Evolutionary conservation across 2,113 vertebrate species (phyloP), one percentile per base, ranked within the genome.

Genomic region (Vidua macroura): DNA sequence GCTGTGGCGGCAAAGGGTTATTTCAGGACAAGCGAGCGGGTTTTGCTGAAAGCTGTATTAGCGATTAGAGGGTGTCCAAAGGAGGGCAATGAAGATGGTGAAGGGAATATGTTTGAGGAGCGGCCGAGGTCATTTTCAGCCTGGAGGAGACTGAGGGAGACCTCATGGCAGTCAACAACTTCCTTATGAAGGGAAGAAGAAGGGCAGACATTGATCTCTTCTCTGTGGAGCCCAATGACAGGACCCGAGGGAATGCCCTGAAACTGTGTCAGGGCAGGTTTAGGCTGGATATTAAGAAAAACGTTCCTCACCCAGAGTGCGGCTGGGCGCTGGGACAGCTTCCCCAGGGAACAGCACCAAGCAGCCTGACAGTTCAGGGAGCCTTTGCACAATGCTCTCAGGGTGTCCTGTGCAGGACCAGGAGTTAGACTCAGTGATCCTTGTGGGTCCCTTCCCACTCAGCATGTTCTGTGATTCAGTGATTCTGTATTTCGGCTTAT

Each of bases 11-110:
- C 35, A 87, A 19, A 8, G 20, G 24, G 67, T 52, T 10, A 11
- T 14, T 43, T 15, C 19, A 13, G 85, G 85, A 15, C 46, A 20
- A 24, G 63, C 35, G 35, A 35, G 7, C 6, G 24, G 11, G 8
- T 22, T 77, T 37, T 67, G 41, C 37, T 14, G 14, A 3, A 33
- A 24, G 41, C 46, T 77, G n/a, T 62, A 0, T 68, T 48, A 46
- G n/a, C 7, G 15, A 21, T 53, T 25, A 35, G 53, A 43, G 31
- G 31, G 21, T 22, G 53, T 41, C 14, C 63, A 27, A 10, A 76
- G 39, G n/a, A 48, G 24, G 5, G 21, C 41, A 8, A 0, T 8
- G n/a, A 35, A 15, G 20, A 5, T 22, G n/a, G 23, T 39, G 70
- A 48, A 62, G 14, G 20, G 16, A 53, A 30, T n/a, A 16, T 43